phyloP scores from a whole-genome alignment of 2,797 vertebrate genomes.

The Novumbra hubbsi region DNA sequence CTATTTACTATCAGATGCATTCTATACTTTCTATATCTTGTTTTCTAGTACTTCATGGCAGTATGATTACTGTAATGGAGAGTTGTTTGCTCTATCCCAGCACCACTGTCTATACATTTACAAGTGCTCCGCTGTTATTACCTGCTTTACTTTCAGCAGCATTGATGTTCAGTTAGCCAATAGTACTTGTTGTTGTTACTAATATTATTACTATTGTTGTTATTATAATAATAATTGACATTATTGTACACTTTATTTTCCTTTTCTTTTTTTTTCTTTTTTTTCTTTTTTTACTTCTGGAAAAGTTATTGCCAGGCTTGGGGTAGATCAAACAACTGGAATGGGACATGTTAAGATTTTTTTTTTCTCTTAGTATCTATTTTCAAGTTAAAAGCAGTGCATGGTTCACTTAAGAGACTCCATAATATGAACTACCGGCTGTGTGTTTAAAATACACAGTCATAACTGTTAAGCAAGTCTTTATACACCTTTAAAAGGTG shows the following conservation, averaged over 20 bases:
- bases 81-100: conserved; percentile 17
- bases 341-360: conserved; percentile 1
- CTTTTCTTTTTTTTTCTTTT: neutral
- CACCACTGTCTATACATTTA: conserved; percentile 15
- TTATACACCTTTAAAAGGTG: conserved; percentile 3
- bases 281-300: neutral
- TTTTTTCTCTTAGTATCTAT: conserved; percentile 1
- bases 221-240: neutral
- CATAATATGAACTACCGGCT: conserved; percentile 6
- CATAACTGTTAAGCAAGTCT: neutral
- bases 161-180: conserved; percentile 10
- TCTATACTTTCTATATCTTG: conserved; percentile 50
- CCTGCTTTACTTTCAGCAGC: conserved; percentile 3
- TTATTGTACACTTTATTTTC: neutral
- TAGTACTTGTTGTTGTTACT: neutral
- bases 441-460: conserved; percentile 10
- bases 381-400: conserved; percentile 14
- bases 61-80: conserved; percentile 5
- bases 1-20: conserved; percentile 33
- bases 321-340: conserved; percentile 22
- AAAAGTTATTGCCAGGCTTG: conserved; percentile 6
- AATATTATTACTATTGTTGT: conserved; percentile 4
- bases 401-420: conserved; percentile 17
- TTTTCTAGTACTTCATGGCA: conserved; percentile 15
- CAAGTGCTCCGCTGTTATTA: conserved; percentile 1